phyloP scores from a whole-genome alignment of 1,140 invertebrate species.

The Ceratosolen fusciceps region DNA sequence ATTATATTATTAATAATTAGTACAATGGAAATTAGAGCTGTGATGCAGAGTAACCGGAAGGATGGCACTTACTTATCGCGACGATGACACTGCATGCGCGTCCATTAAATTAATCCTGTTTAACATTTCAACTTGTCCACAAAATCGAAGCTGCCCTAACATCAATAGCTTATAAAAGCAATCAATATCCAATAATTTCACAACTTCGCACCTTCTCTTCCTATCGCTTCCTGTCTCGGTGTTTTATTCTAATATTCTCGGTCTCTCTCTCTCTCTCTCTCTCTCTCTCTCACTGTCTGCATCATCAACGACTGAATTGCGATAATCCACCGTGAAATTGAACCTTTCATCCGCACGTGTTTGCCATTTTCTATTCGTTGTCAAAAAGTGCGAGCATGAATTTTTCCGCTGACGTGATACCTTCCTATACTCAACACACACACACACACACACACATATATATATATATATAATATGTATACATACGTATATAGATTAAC shows the following conservation, averaged over 20 bases:
- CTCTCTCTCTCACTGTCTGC: background rate
- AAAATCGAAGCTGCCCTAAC: constrained; percentile 23
- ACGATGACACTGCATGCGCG: constrained; percentile 6
- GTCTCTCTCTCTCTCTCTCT: background rate
- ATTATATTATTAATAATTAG: too few species aligned
- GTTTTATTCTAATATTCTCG: too few species aligned
- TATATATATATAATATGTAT: background rate
- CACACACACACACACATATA: background rate
- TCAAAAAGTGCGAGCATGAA: background rate
- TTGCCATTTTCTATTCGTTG: constrained; percentile 26
- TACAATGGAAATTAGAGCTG: too few species aligned
- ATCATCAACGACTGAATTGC: constrained; percentile 17
- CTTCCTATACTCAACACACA: background rate
- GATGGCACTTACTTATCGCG: constrained; percentile 25
- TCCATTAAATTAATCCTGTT: constrained; percentile 29
- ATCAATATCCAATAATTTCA: constrained; percentile 22
- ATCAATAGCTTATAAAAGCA: constrained; percentile 32
- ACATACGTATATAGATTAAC: too few species aligned
- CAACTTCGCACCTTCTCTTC: background rate
- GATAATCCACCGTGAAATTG: constrained; percentile 31
- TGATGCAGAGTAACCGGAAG: background rate
- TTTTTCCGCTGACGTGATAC: background rate
- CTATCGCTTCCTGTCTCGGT: background rate
- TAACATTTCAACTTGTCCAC: constrained; percentile 35
- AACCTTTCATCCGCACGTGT: constrained; percentile 21